A percentile compares a stretch with the other conserved stretches of the same genome.
Conservation (phyloP, 1,140 invertebrate genomes). For the Cyclina sinensis region DNA sequence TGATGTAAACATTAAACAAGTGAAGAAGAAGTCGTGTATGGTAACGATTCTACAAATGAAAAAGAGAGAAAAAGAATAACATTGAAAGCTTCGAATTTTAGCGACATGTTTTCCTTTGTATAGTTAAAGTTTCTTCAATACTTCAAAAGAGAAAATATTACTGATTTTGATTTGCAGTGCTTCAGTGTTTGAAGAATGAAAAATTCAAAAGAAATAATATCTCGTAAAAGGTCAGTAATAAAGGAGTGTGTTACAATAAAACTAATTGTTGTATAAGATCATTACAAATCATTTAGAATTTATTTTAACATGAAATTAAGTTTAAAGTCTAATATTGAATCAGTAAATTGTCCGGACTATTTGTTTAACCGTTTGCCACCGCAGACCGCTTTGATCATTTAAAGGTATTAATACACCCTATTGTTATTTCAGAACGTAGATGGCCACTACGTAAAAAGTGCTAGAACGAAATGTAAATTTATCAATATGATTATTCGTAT, state of each 20-base stretch:
- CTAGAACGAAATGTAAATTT: conserved; percentile 33
- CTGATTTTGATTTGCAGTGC: too few species aligned
- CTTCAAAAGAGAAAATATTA: too few species aligned
- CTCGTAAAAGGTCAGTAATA: background rate
- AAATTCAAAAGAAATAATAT: background rate
- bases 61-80: too few species aligned
- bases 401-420: background rate
- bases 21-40: too few species aligned
- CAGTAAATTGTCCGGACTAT: background rate
- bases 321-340: conserved; percentile 3
- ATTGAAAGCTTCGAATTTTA: too few species aligned
- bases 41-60: too few species aligned
- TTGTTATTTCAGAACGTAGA: background rate
- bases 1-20: too few species aligned
- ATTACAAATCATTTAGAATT: conserved; percentile 1
- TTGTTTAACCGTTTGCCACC: conserved; percentile 1
- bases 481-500: conserved; percentile 18
- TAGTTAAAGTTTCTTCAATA: too few species aligned
- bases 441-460: background rate
- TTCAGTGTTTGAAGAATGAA: too few species aligned
- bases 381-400: conserved; percentile 23
- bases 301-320: conserved; percentile 1
- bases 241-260: background rate
- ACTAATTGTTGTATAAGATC: background rate
- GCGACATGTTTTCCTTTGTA: too few species aligned